phyloP scores from a whole-genome alignment of 2,113 vertebrate species.

The Trichomycterus rosablanca region DNA sequence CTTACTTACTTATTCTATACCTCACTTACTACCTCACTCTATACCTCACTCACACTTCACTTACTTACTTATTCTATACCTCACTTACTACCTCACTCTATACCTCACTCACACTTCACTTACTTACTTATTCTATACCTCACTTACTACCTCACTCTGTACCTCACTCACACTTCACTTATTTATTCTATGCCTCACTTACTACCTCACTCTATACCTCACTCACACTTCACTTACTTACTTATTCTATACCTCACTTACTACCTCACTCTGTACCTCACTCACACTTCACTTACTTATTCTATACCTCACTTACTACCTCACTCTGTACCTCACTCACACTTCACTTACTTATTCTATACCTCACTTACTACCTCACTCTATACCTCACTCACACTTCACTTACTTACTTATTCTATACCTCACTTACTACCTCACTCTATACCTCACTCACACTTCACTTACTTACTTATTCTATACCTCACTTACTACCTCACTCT shows the following conservation, averaged over 20 bases:
- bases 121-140: too few species aligned
- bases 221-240: too few species aligned
- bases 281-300: neutral
- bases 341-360: neutral
- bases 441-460: constrained; percentile 10
- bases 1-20: neutral
- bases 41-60: neutral
- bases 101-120: neutral
- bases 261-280: neutral
- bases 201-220: neutral
- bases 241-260: neutral
- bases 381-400: constrained; percentile 18
- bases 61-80: neutral
- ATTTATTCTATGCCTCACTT: too few species aligned
- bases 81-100: neutral
- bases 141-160: neutral
- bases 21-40: neutral
- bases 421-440: constrained; percentile 4
- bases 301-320: too few species aligned
- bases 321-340: neutral
- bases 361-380: constrained; percentile 2
- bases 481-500: neutral
- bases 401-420: neutral
- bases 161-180: neutral
- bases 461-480: neutral